Evolutionary conservation across 2,113 vertebrate genomes (phyloP).

Genomic region (Tapirus terrestris): DNA sequence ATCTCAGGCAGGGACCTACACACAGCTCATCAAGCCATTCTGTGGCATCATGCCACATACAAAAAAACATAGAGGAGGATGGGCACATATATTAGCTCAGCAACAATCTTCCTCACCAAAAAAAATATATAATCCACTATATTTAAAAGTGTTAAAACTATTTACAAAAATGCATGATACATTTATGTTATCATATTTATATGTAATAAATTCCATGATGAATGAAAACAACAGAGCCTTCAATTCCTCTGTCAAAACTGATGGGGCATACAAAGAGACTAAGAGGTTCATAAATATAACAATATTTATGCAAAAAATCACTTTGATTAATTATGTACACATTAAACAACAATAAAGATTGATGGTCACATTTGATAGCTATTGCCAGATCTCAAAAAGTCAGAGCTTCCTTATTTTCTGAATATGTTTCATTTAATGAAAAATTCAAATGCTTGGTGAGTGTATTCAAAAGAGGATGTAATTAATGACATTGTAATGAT

Average conservation of each 20-base stretch:
- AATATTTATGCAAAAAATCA: not conserved
- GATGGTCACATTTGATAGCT: not conserved
- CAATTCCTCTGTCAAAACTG: not conserved
- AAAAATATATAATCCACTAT: not conserved
- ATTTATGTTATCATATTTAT: not conserved
- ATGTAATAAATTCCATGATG: not conserved
- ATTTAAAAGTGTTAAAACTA: not conserved
- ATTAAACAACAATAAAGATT: slow-evolving; percentile 15
- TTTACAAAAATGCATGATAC: not conserved
- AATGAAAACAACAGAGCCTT: not conserved
- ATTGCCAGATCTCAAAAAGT: not conserved
- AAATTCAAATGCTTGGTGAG: not conserved
- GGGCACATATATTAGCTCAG: no score
- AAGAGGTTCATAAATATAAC: not conserved
- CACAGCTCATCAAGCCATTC: no score
- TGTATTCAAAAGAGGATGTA: not conserved
- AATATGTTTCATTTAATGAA: not conserved
- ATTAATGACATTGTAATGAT: not conserved
- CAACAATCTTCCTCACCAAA: no score
- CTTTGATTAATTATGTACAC: not conserved
- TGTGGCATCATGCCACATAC: no score
- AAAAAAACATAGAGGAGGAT: no score
- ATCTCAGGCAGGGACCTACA: no score
- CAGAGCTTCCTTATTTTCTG: not conserved
- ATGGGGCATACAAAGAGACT: not conserved